Evolutionary conservation across 2,888 invertebrate species (phyloP).

Genomic region (Scaptodrosophila latifasciaeformis): DNA sequence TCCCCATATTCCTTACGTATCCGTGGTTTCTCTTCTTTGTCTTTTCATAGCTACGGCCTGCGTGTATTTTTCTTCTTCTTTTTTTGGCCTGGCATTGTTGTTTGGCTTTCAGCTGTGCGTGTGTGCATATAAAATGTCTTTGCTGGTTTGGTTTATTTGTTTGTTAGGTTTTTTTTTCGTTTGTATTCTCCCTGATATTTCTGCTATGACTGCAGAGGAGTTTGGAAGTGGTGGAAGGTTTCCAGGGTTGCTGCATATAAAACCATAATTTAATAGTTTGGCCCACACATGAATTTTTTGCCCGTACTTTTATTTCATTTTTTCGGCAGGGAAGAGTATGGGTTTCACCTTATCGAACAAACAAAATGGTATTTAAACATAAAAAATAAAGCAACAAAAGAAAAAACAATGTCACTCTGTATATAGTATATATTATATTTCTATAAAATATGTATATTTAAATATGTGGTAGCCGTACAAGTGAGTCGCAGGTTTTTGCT

Average conservation of each 20-base stretch:
- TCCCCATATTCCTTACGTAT: conserved; percentile 33
- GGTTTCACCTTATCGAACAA: conserved; percentile 59
- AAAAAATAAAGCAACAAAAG: conserved; percentile 25
- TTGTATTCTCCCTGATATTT: no score
- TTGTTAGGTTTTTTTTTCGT: conserved; percentile 18
- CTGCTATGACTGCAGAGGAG: no score
- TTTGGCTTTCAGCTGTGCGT: conserved; percentile 39
- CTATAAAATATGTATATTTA: not conserved
- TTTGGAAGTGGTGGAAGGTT: no score
- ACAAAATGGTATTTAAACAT: conserved; percentile 55
- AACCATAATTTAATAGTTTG: conserved; percentile 39
- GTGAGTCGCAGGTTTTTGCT: not conserved
- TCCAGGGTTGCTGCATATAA: conserved; percentile 3
- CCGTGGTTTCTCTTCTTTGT: conserved; percentile 15
- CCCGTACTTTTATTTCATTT: conserved; percentile 4
- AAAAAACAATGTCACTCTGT: conserved; percentile 38
- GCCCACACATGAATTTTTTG: conserved; percentile 5
- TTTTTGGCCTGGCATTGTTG: not conserved
- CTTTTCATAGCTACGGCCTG: conserved; percentile 14
- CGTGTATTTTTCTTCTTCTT: conserved; percentile 3
- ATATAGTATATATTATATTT: conserved; percentile 30
- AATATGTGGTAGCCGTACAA: no score
- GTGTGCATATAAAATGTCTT: conserved; percentile 59
- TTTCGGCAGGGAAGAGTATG: conserved; percentile 10
- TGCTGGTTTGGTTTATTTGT: conserved; percentile 5